Evolutionary conservation across 2,888 invertebrate species (phyloP), one percentile per base, ranked within the genome.

Genomic region (Limnephilus auricula): DNA sequence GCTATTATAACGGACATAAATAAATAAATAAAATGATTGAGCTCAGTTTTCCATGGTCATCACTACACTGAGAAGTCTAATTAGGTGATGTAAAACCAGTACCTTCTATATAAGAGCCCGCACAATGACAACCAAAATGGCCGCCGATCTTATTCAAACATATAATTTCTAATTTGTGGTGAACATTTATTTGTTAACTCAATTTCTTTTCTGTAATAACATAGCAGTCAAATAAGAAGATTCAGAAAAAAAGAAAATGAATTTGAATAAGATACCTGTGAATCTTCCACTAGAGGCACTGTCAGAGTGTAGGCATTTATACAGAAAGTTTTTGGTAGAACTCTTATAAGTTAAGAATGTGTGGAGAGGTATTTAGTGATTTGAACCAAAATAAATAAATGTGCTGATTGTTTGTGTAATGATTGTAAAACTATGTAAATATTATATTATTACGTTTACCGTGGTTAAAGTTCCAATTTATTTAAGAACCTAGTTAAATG

Each of bases 391-490:
- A 32, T 31, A 82, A 82, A 82, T 32, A 82, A 32, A 82, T 31
- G 32, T 82, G 31, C 13, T 34, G 31, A 82, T 34, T 82, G 80
- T 80, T 79, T 80, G 12, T 32, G 80, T 82, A 82, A 25, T 65
- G 65, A 65, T 65, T 65, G 18, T 34, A 34, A 9, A 82, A 32
- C 32, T 32, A 25, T 32, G 32, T 82, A 82, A 25, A 82, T 82
- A 32, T 34, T 82, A 15, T 82, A 32, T 82, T 32, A 82, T 65
- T 65, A 65, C 65, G 12, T 82, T 82, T 82, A 82, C 80, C 18
- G 80, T 82, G 80, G 80, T 82, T 82, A 82, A 82, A 82, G 80
- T 82, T 82, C 80, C 80, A 82, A 82, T 82, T 82, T 82, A 82
- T 82, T 82, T 82, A 34, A 82, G 32, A 25, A 65, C 25, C 65